Evolutionary conservation across 2,797 vertebrate species (phyloP).

Genomic region (Potorous gilbertii): DNA sequence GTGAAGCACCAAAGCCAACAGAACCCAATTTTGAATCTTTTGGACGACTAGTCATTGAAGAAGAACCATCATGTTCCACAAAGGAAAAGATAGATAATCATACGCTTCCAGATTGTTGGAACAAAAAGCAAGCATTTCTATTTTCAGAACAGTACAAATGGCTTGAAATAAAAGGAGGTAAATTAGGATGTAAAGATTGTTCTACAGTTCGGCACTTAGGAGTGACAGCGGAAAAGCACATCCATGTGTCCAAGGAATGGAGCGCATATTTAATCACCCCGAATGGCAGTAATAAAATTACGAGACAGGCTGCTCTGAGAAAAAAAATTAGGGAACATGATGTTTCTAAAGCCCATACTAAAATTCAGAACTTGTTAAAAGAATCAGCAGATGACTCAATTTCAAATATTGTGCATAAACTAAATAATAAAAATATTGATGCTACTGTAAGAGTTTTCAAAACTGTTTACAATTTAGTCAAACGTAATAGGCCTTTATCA

Average conservation of each 20-base stretch:
- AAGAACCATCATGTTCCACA: conserved; percentile 37
- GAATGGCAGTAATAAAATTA: conserved; percentile 48
- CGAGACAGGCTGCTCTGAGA: conserved; percentile 28
- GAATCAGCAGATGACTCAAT: conserved; percentile 41
- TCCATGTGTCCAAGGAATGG: conserved; percentile 52
- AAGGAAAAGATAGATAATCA: conserved; percentile 34
- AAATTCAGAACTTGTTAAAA: conserved; percentile 66
- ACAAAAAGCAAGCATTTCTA: conserved; percentile 51
- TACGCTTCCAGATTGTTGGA: conserved; percentile 62
- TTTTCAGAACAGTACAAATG: conserved; percentile 53
- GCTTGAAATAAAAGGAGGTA: conserved; percentile 63
- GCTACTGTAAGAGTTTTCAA: conserved; percentile 55
- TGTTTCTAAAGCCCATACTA: conserved; percentile 61
- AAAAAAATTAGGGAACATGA: conserved; percentile 54
- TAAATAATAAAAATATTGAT: conserved; percentile 56
- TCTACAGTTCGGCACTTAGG: conserved; percentile 40
- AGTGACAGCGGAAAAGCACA: conserved; percentile 44
- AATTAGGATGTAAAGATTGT: conserved; percentile 58
- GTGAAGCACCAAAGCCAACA: conserved; percentile 7
- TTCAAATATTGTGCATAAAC: conserved; percentile 28
- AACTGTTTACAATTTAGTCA: conserved; percentile 57
- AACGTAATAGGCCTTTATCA: conserved; percentile 37
- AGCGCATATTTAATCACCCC: conserved; percentile 54
- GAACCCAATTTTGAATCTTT: not conserved
- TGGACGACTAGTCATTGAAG: conserved; percentile 28